Base-by-base conservation (phyloP, 2,113 vertebrate species). In the Microcebus griseorufus region DNA sequence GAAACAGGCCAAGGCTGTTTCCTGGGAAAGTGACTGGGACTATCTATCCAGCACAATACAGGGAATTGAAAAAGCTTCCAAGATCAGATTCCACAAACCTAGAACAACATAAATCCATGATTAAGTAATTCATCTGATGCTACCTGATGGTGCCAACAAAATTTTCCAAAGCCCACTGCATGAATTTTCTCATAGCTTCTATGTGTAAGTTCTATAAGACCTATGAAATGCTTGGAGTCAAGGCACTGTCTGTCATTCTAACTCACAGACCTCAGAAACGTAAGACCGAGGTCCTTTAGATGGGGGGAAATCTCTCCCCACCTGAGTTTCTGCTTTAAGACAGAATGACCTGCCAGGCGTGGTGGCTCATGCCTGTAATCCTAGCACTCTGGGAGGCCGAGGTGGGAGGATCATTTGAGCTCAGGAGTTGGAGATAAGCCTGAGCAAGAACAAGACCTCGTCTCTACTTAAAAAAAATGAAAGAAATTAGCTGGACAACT, bases 291-390 rank as follows among this genome's bases (percentile, higher is more conserved):
- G n/a, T 92, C 9, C 2, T 73, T 39, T 4, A 39, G 12, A 65
- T 65, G 18, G 9, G 14, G 7, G 3, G 39, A 64, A n/a, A 53
- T 51, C 16, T 88, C 45, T 70, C 34, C 13, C 23, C 11, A 45
- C 39, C 39, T 27, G 13, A 64, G 81, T 83, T 91, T 93, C 85
- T 97, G 67, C 45, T 76, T 93, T 75, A 96, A 73, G n/a, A 73
- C 48, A 94, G 42, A 51, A 93, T 93, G 53, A 83, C 22, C 55
- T 86, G 45, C 45, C 45, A 10, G 45, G 45, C 45, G 45, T 10
- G 45, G 45, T 48, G 45, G 45, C 45, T 48, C 45, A 48, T 10
- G 9, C 45, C 45, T 48, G 45, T 48, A 10, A 48, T 48, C 45
- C 45, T 48, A 48, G 45, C 45, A 48, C 45, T 48, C 45, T 48